Base-by-base conservation (phyloP, 2,888 invertebrate species). In the Tetrapedia diversipes region DNA sequence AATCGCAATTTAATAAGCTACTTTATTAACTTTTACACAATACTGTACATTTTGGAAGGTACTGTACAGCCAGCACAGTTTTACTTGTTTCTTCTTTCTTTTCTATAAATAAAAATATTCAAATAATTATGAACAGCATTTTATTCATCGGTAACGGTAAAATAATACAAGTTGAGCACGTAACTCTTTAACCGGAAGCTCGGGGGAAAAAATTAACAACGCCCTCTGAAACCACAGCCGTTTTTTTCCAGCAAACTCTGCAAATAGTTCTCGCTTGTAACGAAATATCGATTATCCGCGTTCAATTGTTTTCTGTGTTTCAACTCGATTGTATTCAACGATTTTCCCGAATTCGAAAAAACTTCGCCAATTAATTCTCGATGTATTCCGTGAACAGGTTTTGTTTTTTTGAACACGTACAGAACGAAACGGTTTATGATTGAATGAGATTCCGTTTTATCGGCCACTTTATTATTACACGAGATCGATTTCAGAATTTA, bases 41-140 rank as follows among this genome's bases (percentile, higher is more conserved):
- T 14, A 14, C 32, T 32, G 32, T 39, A 39, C 39, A 39, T 14
- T 14, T 14, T 39, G 4, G n/a, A n/a, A n/a, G n/a, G n/a, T n/a
- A n/a, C n/a, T n/a, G n/a, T n/a, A n/a, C n/a, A n/a, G n/a, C n/a
- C n/a, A n/a, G n/a, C n/a, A n/a, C n/a, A n/a, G n/a, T n/a, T n/a
- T n/a, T n/a, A n/a, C n/a, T n/a, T n/a, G n/a, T n/a, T n/a, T n/a
- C n/a, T 24, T 39, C 24, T 39, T 29, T 11, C 19, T 29, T 29
- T 32, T 8, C 11, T 7, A 16, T 4, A 22, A 37, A 22, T 22
- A 39, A 7, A 43, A 29, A 11, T 43, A 11, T 60, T 45, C 19
- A 22, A 27, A 59, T 37, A 39, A 59, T 47, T 34, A 59, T 22
- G 10, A 59, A 39, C 47, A 66, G 47, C 49, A 59, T 34, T 37